Conservation (phyloP, 1,140 invertebrate genomes). For the Cecropterus lyciades region DNA sequence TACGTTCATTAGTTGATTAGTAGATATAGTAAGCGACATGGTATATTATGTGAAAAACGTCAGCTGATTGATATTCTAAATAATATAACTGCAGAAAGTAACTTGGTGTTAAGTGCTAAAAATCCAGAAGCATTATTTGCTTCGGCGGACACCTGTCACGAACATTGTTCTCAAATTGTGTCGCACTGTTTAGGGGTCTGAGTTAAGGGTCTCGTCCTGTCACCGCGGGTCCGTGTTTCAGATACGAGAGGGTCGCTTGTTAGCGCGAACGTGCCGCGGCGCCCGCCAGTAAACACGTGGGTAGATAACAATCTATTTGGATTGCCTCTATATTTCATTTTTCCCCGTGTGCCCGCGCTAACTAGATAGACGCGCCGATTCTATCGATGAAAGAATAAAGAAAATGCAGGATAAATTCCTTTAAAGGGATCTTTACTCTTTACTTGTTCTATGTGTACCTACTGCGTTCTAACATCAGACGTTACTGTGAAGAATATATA, state of each 20-base stretch:
- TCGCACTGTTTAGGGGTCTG: slow-evolving; percentile 51
- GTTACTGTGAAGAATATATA: too few relatives aligned
- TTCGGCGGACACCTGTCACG: slow-evolving; percentile 66
- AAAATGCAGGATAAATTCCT: slow-evolving; percentile 74
- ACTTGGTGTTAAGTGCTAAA: background rate
- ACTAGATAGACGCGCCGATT: slow-evolving; percentile 74
- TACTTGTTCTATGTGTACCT: too few relatives aligned
- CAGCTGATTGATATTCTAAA: too few relatives aligned
- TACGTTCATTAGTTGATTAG: slow-evolving; percentile 46
- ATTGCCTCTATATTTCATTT: slow-evolving; percentile 85
- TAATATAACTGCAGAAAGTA: background rate
- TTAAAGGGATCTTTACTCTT: slow-evolving; percentile 42
- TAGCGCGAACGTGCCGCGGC: slow-evolving; percentile 78
- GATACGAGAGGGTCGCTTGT: slow-evolving; percentile 65
- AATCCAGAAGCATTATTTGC: slow-evolving; percentile 41
- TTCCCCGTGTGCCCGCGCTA: slow-evolving; percentile 76
- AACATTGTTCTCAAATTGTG: slow-evolving; percentile 63
- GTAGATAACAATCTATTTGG: slow-evolving; percentile 85
- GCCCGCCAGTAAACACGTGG: slow-evolving; percentile 82
- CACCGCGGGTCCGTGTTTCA: slow-evolving; percentile 58
- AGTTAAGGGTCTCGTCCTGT: slow-evolving; percentile 63
- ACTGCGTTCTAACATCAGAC: too few relatives aligned
- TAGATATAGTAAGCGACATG: slow-evolving; percentile 5
- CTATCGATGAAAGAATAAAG: slow-evolving; percentile 54
- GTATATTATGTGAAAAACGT: background rate